Evolutionary conservation across 1,140 invertebrate genomes (phyloP).

Genomic region (Ectropis grisescens): DNA sequence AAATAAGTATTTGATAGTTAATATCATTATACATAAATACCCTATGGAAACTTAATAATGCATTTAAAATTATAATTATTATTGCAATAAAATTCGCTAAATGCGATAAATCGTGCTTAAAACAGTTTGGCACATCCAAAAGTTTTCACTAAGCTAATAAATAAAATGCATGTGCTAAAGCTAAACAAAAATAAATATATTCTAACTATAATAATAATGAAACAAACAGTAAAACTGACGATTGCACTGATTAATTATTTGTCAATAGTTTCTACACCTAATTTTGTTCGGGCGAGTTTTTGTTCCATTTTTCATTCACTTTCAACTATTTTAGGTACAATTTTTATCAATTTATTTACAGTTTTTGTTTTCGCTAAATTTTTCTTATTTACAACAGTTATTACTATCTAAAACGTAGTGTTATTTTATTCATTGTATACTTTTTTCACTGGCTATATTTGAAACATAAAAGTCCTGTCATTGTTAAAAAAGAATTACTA

Average conservation of each 20-base stretch:
- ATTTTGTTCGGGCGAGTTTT: constrained; percentile 63
- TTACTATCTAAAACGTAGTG: constrained; percentile 54
- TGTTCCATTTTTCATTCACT: constrained; percentile 60
- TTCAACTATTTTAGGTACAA: constrained; percentile 37
- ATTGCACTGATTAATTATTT: constrained; percentile 50
- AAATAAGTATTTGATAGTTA: constrained; percentile 30
- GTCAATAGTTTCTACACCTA: constrained; percentile 37
- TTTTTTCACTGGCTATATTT: constrained; percentile 21
- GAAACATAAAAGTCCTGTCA: constrained; percentile 11
- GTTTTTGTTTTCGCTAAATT: constrained; percentile 39
- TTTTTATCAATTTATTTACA: constrained; percentile 51
- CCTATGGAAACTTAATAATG: constrained; percentile 29
- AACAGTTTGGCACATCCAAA: constrained; percentile 60
- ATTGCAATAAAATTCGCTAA: constrained; percentile 31
- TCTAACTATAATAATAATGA: constrained; percentile 33
- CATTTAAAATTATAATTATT: constrained; percentile 12
- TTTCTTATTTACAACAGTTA: constrained; percentile 59
- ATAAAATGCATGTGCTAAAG: constrained; percentile 49
- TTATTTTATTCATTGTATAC: constrained; percentile 32
- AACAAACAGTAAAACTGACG: constrained; percentile 41
- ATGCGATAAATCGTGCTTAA: constrained; percentile 52
- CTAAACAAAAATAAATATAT: constrained; percentile 56
- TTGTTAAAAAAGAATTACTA: constrained; percentile 34
- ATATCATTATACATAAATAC: constrained; percentile 19
- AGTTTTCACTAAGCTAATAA: constrained; percentile 60